phyloP scores from a whole-genome alignment of 2,113 vertebrate species.

The Hepsetus odoe region DNA sequence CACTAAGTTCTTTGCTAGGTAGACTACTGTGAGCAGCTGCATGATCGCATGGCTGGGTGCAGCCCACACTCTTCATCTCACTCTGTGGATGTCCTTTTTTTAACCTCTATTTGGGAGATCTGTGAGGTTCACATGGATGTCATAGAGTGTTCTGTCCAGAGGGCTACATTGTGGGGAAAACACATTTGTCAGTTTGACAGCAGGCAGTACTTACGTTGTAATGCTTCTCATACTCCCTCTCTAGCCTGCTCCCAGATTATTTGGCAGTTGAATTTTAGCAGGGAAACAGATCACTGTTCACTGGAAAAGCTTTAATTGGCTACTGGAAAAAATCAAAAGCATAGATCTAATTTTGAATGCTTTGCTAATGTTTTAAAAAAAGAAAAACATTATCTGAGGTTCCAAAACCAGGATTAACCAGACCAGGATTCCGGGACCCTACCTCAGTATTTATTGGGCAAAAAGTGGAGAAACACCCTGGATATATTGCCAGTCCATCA shows the following conservation, averaged over 20 bases:
- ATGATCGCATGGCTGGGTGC: neutral
- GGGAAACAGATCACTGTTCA: constrained; percentile 1
- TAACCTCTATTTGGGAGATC: neutral
- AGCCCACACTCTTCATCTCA: too few species aligned
- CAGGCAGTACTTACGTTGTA: neutral
- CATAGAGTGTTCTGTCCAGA: constrained; percentile 30
- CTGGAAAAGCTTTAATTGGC: neutral
- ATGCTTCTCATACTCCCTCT: neutral
- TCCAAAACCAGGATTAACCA: too few species aligned
- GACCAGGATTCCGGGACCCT: too few species aligned
- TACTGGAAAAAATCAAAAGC: neutral
- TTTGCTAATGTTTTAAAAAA: too few species aligned
- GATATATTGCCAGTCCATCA: too few species aligned
- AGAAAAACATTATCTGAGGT: too few species aligned
- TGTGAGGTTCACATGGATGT: constrained; percentile 23
- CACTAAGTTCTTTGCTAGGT: neutral
- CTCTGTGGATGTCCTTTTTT: constrained; percentile 18
- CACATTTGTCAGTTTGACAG: constrained; percentile 12
- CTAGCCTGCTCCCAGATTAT: neutral
- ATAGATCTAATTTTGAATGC: too few species aligned
- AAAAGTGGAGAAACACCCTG: too few species aligned
- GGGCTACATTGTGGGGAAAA: constrained; percentile 22
- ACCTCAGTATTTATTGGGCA: too few species aligned
- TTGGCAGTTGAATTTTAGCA: constrained; percentile 11
- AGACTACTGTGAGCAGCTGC: neutral